Base-by-base conservation (phyloP, 2,888 invertebrate species). In the Linnaemya vulpina region DNA sequence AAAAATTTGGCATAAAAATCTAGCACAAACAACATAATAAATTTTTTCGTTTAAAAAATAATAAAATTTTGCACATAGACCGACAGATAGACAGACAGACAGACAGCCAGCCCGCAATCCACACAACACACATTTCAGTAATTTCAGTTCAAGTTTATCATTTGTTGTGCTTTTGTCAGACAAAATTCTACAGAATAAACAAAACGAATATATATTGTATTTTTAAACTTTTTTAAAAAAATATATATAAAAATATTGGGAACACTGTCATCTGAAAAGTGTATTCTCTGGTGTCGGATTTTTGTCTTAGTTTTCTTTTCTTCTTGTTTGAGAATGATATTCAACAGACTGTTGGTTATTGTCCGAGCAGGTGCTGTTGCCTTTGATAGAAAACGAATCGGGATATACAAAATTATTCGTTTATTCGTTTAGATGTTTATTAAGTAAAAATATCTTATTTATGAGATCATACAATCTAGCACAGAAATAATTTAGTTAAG, bases 91-190 rank as follows among this genome's bases (percentile, higher is more conserved):
- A 30, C 30, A 30, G 30, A 9, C 49, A 46, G 10, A 10, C 40
- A 40, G 11, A 10, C 40, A 11, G 13, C 11, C 20, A 70, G 71
- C 71, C 40, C 68, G 38, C 13, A 51, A 22, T 25, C n/a, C n/a
- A 30, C 35, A 76, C n/a, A 63, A 62, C 40, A 43, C 17, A 71
- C 40, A 55, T 46, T 63, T 40, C 7, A 71, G 67, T 17, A 40
- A 11, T 53, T 70, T 83, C 58, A 77, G 82, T 82, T 82, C 76
- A 82, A 82, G 76, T 82, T 76, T 71, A 71, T 76, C 40, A 71
- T 71, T 74, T 76, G n/a, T 58, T 67, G 53, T n/a, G 53, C 17
- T 58, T 68, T 62, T 51, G 51, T 22, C 38, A 70, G 25, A 43
- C 70, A 62, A 62, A 68, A 68, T 38, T 68, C 58, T 67, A 35